Evolutionary conservation across 1,140 invertebrate genomes (phyloP).

Genomic region (Aradophagus sp.): DNA sequence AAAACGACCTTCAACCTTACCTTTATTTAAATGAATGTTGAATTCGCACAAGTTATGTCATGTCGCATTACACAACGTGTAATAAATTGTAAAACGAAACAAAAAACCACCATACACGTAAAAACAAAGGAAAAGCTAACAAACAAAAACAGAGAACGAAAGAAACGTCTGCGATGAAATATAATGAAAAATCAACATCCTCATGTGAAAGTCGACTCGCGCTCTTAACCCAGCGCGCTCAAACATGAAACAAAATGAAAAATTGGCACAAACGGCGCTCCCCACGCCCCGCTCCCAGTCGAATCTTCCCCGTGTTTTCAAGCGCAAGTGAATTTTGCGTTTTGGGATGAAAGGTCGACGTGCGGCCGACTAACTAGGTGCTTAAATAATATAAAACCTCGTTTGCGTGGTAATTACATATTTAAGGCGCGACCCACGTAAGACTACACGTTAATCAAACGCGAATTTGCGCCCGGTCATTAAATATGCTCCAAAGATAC

Average conservation of each 20-base stretch:
- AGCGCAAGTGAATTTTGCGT: constrained; percentile 28
- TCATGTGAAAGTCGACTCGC: no score
- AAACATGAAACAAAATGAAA: constrained; percentile 17
- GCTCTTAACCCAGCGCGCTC: not conserved
- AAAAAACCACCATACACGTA: not conserved
- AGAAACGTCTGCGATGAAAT: no score
- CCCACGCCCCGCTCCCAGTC: constrained; percentile 9
- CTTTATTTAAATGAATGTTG: no score
- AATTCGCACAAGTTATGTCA: no score
- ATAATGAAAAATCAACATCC: no score
- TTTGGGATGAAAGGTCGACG: constrained; percentile 36
- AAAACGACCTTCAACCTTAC: no score
- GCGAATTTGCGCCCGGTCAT: constrained; percentile 20
- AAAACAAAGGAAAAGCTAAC: constrained; percentile 5
- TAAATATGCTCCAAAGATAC: constrained; percentile 40
- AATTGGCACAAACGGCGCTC: constrained; percentile 30
- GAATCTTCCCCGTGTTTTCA: no score
- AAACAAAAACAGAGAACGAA: no score
- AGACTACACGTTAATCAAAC: constrained; percentile 42
- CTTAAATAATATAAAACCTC: constrained; percentile 48
- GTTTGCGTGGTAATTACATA: constrained; percentile 41
- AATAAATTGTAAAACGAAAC: no score
- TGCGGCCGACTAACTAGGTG: constrained; percentile 25
- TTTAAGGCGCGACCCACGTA: constrained; percentile 27
- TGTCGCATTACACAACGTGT: no score